A percentile compares a stretch with the other conserved stretches of the same genome.
phyloP scores from a whole-genome alignment of 1,140 invertebrate species.

The Apis florea region DNA sequence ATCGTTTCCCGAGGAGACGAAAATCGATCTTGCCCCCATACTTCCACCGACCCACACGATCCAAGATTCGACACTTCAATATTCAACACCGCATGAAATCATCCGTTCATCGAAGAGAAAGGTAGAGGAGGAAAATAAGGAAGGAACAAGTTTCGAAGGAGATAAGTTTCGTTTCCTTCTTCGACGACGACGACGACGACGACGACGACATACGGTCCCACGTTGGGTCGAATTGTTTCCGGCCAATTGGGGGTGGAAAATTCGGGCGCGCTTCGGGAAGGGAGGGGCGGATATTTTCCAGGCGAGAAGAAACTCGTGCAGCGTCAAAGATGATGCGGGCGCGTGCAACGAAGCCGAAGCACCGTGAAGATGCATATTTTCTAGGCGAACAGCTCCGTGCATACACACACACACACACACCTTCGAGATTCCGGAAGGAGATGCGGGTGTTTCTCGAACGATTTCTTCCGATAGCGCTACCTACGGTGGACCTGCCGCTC shows the following conservation, averaged over 20 bases:
- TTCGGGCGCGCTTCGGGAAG: background rate
- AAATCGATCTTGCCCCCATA: background rate
- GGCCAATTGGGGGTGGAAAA: constrained; percentile 23
- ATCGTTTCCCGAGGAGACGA: no score
- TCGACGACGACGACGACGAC: background rate
- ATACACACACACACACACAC: constrained; percentile 9
- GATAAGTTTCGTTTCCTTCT: background rate
- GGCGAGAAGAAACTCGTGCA: constrained; percentile 5
- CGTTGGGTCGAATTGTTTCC: constrained; percentile 14
- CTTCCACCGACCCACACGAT: background rate
- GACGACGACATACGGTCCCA: background rate
- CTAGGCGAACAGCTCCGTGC: constrained; percentile 58
- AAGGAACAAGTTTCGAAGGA: background rate
- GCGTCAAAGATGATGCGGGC: constrained; percentile 63
- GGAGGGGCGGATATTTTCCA: constrained; percentile 15
- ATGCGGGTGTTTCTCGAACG: constrained; percentile 60
- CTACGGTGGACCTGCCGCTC: constrained; percentile 20
- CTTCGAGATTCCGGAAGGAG: constrained; percentile 34
- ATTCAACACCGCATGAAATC: background rate
- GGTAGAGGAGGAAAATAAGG: background rate
- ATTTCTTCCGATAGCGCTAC: constrained; percentile 49
- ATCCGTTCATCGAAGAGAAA: background rate
- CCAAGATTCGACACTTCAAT: background rate
- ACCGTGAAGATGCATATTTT: constrained; percentile 64
- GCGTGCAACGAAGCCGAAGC: constrained; percentile 48